Base-by-base conservation (phyloP, 1,140 invertebrate genomes). In the Drosophila triauraria region DNA sequence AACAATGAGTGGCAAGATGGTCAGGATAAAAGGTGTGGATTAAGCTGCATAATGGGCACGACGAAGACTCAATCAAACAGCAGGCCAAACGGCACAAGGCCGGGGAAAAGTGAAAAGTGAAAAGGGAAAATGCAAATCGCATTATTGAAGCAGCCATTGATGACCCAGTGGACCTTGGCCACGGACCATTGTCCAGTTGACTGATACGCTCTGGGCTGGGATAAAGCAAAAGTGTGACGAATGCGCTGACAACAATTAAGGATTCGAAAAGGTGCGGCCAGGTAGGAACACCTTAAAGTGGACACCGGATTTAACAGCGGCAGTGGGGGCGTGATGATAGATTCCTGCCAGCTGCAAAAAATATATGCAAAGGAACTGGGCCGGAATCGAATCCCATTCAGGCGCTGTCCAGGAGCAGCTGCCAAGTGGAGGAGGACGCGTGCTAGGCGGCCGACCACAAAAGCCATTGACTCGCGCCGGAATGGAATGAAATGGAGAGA, bases 41-140 rank as follows among this genome's bases (percentile, higher is more conserved):
- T 91, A 77, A 42, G 68, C 35, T 58, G 65, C 48, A 79, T 70
- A 90, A 79, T 79, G 67, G 75, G 57, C 60, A 69, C 78, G 64
- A 68, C 81, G 61, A 68, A 78, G 72, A 68, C 82, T 90, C 85
- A 90, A 90, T 90, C 85, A 82, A 85, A 68, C 85, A 88, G 84
- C 85, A 90, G 84, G 85, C 69, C 64, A 80, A 78, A 68, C 32
- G 78, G 50, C 23, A 17, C 83, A 82, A 75, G 84, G 68, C 59
- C 78, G 50, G 48, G 17, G 57, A 50, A 57, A 51, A 47, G 44
- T 8, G 35, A 44, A 44, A 60, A 59, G 53, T 17, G 43, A 51
- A 74, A 74, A 81, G 63, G 59, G 63, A 69, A 84, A 88, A 91
- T 91, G 86, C 87, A 91, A 91, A 91, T 91, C 86, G 87, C 86